Evolutionary conservation across 2,797 vertebrate genomes (phyloP).

Genomic region (Bovichtus variegatus): DNA sequence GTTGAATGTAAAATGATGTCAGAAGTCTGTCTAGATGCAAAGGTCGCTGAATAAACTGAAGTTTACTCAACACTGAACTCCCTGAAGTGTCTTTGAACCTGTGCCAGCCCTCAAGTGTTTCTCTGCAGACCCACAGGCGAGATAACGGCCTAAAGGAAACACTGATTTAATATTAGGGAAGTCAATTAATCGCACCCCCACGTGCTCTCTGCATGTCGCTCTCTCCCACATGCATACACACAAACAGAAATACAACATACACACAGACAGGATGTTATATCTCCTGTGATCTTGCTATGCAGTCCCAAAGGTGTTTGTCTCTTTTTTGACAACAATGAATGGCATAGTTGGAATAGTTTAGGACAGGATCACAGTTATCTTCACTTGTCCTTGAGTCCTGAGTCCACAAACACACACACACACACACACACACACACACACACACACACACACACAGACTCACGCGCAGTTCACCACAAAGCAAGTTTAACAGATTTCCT

Average conservation of each 20-base stretch:
- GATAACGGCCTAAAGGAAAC: conserved; percentile 57
- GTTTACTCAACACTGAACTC: conserved; percentile 39
- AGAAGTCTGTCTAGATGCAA: conserved; percentile 18
- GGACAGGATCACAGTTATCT: conserved; percentile 74
- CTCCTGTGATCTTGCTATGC: conserved; percentile 71
- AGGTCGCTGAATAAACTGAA: conserved; percentile 26
- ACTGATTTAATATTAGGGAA: conserved; percentile 48
- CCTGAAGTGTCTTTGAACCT: conserved; percentile 49
- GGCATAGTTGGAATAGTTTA: conserved; percentile 85
- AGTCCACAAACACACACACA: background rate
- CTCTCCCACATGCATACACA: conserved; percentile 1
- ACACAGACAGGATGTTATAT: conserved; percentile 68
- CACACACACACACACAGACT: conserved; percentile 18
- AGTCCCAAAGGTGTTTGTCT: conserved; percentile 76
- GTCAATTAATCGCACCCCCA: conserved; percentile 20
- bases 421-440: conserved; percentile 8
- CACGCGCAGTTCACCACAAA: conserved; percentile 55
- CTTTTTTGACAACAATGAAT: conserved; percentile 80
- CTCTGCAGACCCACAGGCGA: conserved; percentile 45
- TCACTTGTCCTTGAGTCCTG: conserved; percentile 76
- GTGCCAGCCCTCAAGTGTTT: conserved; percentile 48
- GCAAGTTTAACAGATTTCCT: conserved; percentile 83
- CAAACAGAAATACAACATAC: conserved; percentile 36
- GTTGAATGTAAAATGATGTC: conserved; percentile 34
- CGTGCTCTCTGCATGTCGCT: conserved; percentile 10